These are phyloP conservation scores for Drosophila tani DNA, from an alignment of 1,140 invertebrate species.

Conservation along the genomic window DNA sequence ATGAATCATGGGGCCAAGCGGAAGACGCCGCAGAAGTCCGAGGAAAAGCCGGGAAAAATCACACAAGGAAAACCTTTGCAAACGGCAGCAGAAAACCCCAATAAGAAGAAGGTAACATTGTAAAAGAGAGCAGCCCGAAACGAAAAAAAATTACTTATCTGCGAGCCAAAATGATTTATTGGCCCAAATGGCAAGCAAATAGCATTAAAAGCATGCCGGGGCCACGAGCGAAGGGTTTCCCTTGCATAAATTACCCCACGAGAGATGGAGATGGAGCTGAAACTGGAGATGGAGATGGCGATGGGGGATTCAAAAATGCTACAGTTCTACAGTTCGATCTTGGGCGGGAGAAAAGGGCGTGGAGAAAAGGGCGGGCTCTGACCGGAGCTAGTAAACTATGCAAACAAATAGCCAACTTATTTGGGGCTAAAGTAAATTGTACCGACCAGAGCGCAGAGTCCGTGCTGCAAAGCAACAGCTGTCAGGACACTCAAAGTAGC, in stretches of 20 bases:
- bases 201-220: conserved; percentile 77
- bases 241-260: conserved; percentile 71
- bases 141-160: conserved; percentile 78
- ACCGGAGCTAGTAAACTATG: conserved; percentile 58
- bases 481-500: conserved; percentile 36
- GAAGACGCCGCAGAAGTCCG: conserved; percentile 34
- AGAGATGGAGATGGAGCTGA: conserved; percentile 25
- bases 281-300: background rate
- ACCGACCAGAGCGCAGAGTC: conserved; percentile 16
- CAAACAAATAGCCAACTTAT: conserved; percentile 59
- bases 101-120: conserved; percentile 49
- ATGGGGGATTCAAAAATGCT: conserved; percentile 49
- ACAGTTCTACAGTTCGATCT: conserved; percentile 20
- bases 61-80: conserved; percentile 54
- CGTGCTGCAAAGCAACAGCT: conserved; percentile 50
- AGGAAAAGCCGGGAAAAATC: conserved; percentile 53
- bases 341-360: conserved; percentile 14
- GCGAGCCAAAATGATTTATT: conserved; percentile 78
- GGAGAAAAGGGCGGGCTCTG: conserved; percentile 47
- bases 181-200: conserved; percentile 82
- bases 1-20: conserved; percentile 68
- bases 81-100: conserved; percentile 50
- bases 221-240: conserved; percentile 66
- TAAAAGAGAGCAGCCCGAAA: conserved; percentile 32
- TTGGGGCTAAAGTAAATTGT: conserved; percentile 36